Base-by-base conservation (phyloP, 1,140 invertebrate genomes). In the Listronotus bonariensis region DNA sequence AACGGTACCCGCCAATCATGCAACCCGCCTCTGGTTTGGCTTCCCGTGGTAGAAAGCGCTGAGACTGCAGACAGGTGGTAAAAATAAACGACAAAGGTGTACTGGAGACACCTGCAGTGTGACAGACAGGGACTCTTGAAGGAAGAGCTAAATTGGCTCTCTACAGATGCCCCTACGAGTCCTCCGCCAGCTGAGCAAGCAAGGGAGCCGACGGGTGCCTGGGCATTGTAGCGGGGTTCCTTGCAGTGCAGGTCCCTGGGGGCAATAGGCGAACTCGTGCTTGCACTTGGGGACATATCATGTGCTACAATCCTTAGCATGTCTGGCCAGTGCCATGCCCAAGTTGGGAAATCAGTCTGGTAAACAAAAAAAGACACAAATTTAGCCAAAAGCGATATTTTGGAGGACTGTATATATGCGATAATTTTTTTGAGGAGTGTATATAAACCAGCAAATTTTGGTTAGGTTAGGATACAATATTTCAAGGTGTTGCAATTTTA, bases 211-310 rank as follows among this genome's bases (percentile, higher is more conserved):
- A 49, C 79, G 78, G 26, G 74, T 60, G 10, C 72, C 72, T 71
- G 77, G 77, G 75, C 41, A 76, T 78, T 36, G 68, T 75, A 73
- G 32, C n/a, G 65, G 10, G 70, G 36, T 6, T 73, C 72, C 15
- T 70, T 68, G n/a, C 38, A 12, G 38, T 9, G 56, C 15, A 32
- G 76, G 69, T 0, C 73, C 72, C 14, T 71, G 67, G 10, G 68
- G 45, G 56, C 72, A 75, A 73, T 75, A 74, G 76, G 79, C 77
- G 74, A 85, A 85, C 18, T 80, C 78, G 74, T 86, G 85, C 70
- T 83, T 84, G 79, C 86, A 88, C 74, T 86, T 87, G 46, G 87
- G n/a, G 87, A 73, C 86, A 88, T 79, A 84, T 79, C n/a, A n/a
- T 61, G 81, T 73, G 65, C 68, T 77, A 78, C 76, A 77, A 71